phyloP scores from a whole-genome alignment of 2,113 vertebrate species.

The Prochilodus magdalenae region DNA sequence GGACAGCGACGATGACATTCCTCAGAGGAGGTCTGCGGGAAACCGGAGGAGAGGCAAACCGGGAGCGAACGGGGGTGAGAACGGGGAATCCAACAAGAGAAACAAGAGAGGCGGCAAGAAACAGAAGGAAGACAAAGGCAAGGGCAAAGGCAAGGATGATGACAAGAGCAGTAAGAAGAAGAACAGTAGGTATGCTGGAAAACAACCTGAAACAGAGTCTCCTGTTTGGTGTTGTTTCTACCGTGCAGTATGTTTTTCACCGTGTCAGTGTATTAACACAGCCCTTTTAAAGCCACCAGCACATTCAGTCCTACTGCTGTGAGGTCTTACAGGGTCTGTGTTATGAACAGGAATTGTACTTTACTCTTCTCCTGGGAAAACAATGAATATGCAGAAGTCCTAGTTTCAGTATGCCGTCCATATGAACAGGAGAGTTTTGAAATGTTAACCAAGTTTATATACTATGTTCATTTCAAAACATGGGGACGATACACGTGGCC shows the following conservation, averaged over 20 bases:
- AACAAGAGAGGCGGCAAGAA: conserved; percentile 52
- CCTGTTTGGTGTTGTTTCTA: neutral
- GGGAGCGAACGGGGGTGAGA: conserved; percentile 64
- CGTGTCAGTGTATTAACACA: neutral
- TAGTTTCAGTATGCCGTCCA: no score
- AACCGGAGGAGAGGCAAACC: conserved; percentile 66
- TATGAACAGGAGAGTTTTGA: no score
- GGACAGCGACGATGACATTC: conserved; percentile 70
- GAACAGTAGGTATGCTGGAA: conserved; percentile 68
- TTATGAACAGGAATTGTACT: no score
- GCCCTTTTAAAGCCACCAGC: no score
- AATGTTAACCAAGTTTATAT: no score
- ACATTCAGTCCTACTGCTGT: no score
- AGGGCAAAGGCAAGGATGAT: conserved; percentile 64
- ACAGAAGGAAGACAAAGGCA: conserved; percentile 62
- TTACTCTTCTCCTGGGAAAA: no score
- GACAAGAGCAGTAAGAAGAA: conserved; percentile 73
- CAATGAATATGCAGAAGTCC: no score
- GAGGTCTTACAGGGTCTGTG: no score
- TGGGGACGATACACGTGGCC: no score
- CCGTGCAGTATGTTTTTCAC: neutral
- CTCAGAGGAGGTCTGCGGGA: conserved; percentile 60
- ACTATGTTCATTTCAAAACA: no score
- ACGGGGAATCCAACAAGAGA: conserved; percentile 50
- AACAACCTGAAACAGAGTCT: neutral